phyloP scores from a whole-genome alignment of 2,113 vertebrate genomes.

The Aepyceros melampus region DNA sequence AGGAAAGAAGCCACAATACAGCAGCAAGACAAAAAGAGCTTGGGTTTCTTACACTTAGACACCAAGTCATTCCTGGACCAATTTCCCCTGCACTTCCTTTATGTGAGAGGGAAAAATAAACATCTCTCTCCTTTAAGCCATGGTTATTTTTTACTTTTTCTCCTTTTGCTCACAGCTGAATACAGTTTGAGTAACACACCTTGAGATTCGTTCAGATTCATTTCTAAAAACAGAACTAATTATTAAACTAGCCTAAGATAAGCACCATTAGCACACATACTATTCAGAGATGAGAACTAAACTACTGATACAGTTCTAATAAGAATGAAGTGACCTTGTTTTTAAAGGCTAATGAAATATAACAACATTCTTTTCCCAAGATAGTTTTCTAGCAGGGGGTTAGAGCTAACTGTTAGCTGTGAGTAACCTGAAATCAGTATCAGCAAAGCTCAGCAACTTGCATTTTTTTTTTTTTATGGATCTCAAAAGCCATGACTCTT shows the following conservation, averaged over 20 bases:
- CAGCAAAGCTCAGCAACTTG: background rate
- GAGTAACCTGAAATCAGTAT: background rate
- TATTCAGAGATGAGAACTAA: background rate
- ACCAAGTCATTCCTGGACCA: too few species aligned
- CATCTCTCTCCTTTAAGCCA: background rate
- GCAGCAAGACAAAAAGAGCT: background rate
- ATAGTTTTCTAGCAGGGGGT: background rate
- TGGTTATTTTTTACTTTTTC: background rate
- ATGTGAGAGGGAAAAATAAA: background rate
- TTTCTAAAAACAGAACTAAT: background rate
- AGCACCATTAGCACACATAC: background rate
- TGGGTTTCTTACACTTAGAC: background rate
- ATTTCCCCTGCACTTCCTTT: background rate
- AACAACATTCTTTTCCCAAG: background rate
- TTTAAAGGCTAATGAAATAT: background rate
- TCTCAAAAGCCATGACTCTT: background rate
- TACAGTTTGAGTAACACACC: background rate
- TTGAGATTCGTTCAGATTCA: background rate
- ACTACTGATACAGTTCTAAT: background rate
- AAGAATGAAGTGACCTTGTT: background rate
- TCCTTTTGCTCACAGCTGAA: background rate
- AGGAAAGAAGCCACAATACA: background rate
- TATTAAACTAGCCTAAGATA: background rate
- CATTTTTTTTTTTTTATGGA: background rate
- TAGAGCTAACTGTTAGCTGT: background rate